Evolutionary conservation across 2,888 invertebrate genomes (phyloP).

Genomic region (Sphaerophoria taeniata): DNA sequence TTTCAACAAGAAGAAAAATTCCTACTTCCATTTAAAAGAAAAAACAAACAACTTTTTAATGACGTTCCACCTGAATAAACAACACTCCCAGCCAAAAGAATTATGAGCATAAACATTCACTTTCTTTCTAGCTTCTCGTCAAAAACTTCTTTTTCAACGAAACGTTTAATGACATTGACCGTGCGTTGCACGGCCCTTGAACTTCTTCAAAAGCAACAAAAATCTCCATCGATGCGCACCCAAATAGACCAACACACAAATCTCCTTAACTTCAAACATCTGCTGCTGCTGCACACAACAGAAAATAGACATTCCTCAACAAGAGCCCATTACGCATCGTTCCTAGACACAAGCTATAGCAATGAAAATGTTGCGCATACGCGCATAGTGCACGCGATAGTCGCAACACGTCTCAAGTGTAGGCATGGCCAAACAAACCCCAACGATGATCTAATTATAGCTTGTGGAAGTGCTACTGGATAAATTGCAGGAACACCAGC

Average conservation of each 20-base stretch:
- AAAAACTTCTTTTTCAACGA: not conserved
- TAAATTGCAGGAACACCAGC: conserved; percentile 45
- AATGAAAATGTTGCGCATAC: conserved; percentile 1
- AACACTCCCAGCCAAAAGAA: not conserved
- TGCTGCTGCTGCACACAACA: conserved; percentile 35
- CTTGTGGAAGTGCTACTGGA: conserved; percentile 36
- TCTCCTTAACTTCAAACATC: conserved; percentile 46
- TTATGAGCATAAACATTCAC: conserved; percentile 9
- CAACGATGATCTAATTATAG: conserved; percentile 72
- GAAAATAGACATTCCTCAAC: not conserved
- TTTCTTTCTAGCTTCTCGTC: not conserved
- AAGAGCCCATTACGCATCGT: conserved; percentile 34
- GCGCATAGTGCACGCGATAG: conserved; percentile 61
- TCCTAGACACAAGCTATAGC: conserved; percentile 1
- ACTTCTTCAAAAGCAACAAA: conserved; percentile 53
- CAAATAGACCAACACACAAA: conserved; percentile 42
- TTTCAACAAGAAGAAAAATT: not conserved
- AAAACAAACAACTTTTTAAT: conserved; percentile 7
- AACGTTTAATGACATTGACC: conserved; percentile 62
- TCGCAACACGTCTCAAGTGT: conserved; percentile 21
- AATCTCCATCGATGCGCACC: not conserved
- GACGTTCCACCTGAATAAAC: conserved; percentile 26
- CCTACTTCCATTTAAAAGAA: not conserved
- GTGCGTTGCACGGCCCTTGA: conserved; percentile 59
- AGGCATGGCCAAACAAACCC: conserved; percentile 34